Conservation (phyloP, 2,888 invertebrate species). For the Orthosia gothica region DNA sequence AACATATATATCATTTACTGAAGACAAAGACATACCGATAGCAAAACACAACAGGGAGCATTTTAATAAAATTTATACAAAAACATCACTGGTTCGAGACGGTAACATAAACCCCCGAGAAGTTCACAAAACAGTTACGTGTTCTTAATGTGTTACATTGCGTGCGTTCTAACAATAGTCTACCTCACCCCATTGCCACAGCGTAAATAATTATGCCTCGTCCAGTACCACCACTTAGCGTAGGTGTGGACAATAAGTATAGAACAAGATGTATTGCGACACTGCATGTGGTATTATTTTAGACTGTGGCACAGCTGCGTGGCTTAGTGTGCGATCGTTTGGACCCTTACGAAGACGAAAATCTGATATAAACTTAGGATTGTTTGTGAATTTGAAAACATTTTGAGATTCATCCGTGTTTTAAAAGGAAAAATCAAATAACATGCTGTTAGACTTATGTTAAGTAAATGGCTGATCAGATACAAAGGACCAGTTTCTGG, state of each 20-base stretch:
- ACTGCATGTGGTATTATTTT: background rate
- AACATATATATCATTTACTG: background rate
- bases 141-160: slow-evolving; percentile 7
- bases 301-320: background rate
- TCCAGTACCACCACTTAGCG: background rate
- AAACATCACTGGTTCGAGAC: background rate
- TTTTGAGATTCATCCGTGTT: too few relatives aligned
- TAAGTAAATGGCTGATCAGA: too few relatives aligned
- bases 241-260: slow-evolving; percentile 7
- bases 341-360: background rate
- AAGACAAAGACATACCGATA: background rate
- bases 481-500: too few relatives aligned
- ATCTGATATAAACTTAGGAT: background rate
- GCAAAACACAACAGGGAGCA: background rate
- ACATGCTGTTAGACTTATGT: too few relatives aligned
- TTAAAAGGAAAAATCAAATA: too few relatives aligned
- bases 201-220: background rate
- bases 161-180: slow-evolving; percentile 8
- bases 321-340: background rate
- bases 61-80: background rate
- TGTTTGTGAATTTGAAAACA: too few relatives aligned
- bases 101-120: slow-evolving; percentile 10
- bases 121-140: slow-evolving; percentile 8
- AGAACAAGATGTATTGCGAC: slow-evolving; percentile 3
- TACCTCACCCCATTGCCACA: slow-evolving; percentile 4